phyloP scores from a whole-genome alignment of 2,113 vertebrate genomes.

The Alaudala cheleensis region DNA sequence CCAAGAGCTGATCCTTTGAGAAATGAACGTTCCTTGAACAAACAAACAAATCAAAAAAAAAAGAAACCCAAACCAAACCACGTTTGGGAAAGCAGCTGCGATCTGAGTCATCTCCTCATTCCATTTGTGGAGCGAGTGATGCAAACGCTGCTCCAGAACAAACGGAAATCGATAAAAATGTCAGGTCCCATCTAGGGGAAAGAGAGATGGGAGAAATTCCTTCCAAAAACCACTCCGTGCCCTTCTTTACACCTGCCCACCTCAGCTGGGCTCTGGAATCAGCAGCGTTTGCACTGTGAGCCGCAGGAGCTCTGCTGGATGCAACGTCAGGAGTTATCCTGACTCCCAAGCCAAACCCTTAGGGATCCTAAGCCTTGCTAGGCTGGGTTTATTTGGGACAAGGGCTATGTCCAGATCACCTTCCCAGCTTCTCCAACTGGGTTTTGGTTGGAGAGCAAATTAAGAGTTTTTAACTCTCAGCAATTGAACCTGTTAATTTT shows the following conservation, averaged over 20 bases:
- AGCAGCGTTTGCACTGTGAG: background rate
- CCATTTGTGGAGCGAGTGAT: constrained; percentile 41
- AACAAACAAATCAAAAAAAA: background rate
- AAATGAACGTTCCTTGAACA: background rate
- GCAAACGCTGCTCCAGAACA: background rate
- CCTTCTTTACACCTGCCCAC: constrained; percentile 25
- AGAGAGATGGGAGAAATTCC: background rate
- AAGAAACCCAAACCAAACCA: background rate
- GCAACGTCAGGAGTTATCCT: background rate
- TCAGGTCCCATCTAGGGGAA: constrained; percentile 1
- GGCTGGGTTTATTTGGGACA: background rate
- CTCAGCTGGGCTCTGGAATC: background rate
- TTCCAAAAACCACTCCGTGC: background rate
- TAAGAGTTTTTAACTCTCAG: background rate
- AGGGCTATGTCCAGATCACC: background rate
- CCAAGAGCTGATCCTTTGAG: background rate
- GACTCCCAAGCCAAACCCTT: background rate
- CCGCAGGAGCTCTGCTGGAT: background rate
- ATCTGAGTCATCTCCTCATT: constrained; percentile 39
- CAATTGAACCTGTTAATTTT: background rate
- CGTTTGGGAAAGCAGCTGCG: constrained; percentile 43
- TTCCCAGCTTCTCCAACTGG: background rate
- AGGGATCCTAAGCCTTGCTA: background rate
- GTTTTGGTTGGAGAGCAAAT: background rate
- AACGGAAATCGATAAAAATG: constrained; percentile 46